Evolutionary conservation across 1,140 invertebrate species (phyloP), one percentile per base, ranked within the genome.

Genomic region (Cotesia glomerata): DNA sequence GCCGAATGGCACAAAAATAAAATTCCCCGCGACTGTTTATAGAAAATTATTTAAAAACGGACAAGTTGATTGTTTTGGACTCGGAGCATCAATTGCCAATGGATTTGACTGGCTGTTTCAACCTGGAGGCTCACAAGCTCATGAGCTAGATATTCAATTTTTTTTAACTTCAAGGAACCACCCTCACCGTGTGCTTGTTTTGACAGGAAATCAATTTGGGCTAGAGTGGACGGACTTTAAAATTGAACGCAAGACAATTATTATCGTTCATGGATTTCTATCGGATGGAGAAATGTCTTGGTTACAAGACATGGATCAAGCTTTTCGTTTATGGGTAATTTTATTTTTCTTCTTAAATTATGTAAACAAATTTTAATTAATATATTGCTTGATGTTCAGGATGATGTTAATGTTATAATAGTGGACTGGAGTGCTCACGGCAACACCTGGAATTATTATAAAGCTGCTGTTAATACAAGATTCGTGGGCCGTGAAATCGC

Each of bases 211-310:
- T 0, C 88, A 90, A 58, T 90, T 91, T 69, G 88, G 88, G n/a
- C 74, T 90, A 3, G 88, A 90, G 70, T 90, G 88, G 88, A 88
- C 88, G 0, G 88, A 89, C 71, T 90, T 88, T 76, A 76, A 85
- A 18, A 82, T 88, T 0, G 76, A 78, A 8, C 84, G 88, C 36
- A 83, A 76, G 35, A 90, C 89, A 0, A 78, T 90, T 9, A 73
- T 90, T 67, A 90, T 90, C 26, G 85, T 90, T 3, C 90, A 90
- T 67, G 90, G 90, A 0, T 90, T 90, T 77, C 84, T 90, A 82
- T 89, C 89, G 18, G 83, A 89, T 69, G 88, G 89, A 51, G 82
- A 88, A 36, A 85, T 88, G 9, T 79, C 80, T 2, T 90, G 90
- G 90, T 84, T 90, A 0, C 74, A 35, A 0, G 80, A 88, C 11